phyloP scores from a whole-genome alignment of 2,113 vertebrate genomes.

The Chionis minor region DNA sequence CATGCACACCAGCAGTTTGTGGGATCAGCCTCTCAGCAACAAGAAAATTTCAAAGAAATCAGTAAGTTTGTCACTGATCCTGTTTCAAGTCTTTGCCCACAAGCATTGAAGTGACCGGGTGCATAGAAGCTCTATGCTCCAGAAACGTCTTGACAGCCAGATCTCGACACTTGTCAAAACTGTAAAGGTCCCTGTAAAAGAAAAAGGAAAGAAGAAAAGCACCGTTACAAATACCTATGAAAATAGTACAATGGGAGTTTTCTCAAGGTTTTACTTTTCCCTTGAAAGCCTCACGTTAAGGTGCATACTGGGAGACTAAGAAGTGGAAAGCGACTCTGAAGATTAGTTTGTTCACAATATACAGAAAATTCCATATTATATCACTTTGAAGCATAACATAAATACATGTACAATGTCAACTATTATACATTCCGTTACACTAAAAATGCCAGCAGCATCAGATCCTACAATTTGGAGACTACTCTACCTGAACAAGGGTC shows the following conservation, averaged over 20 bases:
- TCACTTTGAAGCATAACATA: background rate
- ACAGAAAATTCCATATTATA: background rate
- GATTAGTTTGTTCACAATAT: background rate
- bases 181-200: constrained; percentile 84
- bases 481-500: constrained; percentile 90
- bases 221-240: background rate
- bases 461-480: background rate
- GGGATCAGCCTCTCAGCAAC: background rate
- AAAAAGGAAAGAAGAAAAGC: background rate
- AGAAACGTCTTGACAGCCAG: constrained; percentile 78
- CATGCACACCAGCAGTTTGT: background rate
- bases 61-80: constrained; percentile 48
- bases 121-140: constrained; percentile 81
- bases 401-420: background rate
- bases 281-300: background rate
- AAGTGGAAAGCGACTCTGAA: background rate
- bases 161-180: constrained; percentile 82
- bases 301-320: background rate
- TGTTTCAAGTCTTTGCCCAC: constrained; percentile 88
- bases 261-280: background rate
- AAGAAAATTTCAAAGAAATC: background rate
- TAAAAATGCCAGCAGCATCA: background rate
- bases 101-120: constrained; percentile 86
- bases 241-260: background rate
- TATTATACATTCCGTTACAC: background rate